A percentile compares a stretch with the other conserved stretches of the same genome.
These are phyloP conservation scores for Agrilus mali DNA, from an alignment of 2,888 invertebrate genomes.

Conservation along the genomic window DNA sequence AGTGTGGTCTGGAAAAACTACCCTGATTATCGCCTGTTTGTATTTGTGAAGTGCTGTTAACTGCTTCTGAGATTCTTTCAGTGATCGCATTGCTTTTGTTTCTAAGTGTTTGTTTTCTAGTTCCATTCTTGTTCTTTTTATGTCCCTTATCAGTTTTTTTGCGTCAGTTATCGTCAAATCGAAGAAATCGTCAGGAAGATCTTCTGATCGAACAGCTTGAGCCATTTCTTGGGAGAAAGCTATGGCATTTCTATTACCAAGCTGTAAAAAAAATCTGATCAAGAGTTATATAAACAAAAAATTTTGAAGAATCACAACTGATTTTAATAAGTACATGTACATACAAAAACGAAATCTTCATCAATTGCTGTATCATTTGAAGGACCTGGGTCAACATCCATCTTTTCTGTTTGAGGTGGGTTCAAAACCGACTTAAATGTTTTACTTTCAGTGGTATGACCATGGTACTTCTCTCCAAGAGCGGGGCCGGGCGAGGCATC, in stretches of 20 bases:
- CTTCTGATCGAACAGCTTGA: constrained; percentile 52
- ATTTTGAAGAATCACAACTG: constrained; percentile 3
- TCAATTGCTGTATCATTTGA: constrained; percentile 1
- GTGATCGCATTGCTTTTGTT: constrained; percentile 49
- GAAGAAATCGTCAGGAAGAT: constrained; percentile 78
- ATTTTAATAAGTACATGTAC: constrained; percentile 11
- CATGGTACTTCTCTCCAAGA: background rate
- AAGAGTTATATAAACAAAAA: no score
- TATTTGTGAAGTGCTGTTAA: constrained; percentile 52
- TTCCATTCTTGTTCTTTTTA: constrained; percentile 49
- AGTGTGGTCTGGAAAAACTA: constrained; percentile 76
- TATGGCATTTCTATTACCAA: constrained; percentile 63
- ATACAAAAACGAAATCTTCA: constrained; percentile 34
- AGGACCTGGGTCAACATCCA: background rate
- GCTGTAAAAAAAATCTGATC: constrained; percentile 35
- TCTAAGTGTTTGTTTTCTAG: constrained; percentile 62
- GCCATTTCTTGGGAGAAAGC: constrained; percentile 52
- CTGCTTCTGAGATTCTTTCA: constrained; percentile 43
- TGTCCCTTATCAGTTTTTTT: constrained; percentile 57
- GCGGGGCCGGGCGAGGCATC: constrained; percentile 2
- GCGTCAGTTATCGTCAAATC: constrained; percentile 76
- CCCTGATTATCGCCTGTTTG: constrained; percentile 63
- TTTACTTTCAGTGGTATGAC: constrained; percentile 9
- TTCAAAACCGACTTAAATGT: no score
- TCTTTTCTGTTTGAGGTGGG: background rate